Evolutionary conservation across 2,888 invertebrate genomes (phyloP), one percentile per base, ranked within the genome.

Genomic region (Monoplex corrugatus): DNA sequence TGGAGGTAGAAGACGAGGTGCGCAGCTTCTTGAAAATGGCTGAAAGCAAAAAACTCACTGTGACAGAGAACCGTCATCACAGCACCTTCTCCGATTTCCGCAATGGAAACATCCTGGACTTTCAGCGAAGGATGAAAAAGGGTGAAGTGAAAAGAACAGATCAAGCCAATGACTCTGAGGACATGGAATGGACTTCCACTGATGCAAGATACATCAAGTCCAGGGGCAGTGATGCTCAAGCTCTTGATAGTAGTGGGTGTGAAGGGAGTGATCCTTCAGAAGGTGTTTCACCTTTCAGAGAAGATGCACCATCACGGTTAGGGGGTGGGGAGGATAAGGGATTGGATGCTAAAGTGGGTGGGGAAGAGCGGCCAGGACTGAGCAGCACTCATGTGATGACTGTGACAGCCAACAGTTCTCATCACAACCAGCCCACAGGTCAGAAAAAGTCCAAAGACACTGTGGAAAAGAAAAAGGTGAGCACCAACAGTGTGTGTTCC

Each of bases 71-170:
- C 75, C 91, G 91, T 32, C 93, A 93, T 90, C 92, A 92, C 43
- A 92, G 92, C 38, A 93, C 93, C 10, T 94, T 94, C 90, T 91
- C 93, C 2, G 94, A 94, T 89, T 94, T 94, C 87, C 91, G 93
- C 44, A 91, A 91, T 23, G 91, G 92, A 23, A 93, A 92, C 89
- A 90, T 92, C 50, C 89, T 93, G 72, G 93, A 93, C 68, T 89
- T 87, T 38, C 38, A 35, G 50, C 63, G 68, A 5, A 35, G 86
- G 89, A 75, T 40, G 43, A 80, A 40, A 32, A 89, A 90, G 91
- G 91, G n/a, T 86, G 88, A 32, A 68, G 80, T n/a, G 91, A 92
- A 63, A 63, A 87, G 80, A 85, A 90, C 88, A 85, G 91, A 82
- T 45, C 45, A 35, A 35, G 63, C 32, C 2, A 10, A 90, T 44